Evolutionary conservation across 2,797 vertebrate species (phyloP).

Genomic region (Darevskia nairensis): DNA sequence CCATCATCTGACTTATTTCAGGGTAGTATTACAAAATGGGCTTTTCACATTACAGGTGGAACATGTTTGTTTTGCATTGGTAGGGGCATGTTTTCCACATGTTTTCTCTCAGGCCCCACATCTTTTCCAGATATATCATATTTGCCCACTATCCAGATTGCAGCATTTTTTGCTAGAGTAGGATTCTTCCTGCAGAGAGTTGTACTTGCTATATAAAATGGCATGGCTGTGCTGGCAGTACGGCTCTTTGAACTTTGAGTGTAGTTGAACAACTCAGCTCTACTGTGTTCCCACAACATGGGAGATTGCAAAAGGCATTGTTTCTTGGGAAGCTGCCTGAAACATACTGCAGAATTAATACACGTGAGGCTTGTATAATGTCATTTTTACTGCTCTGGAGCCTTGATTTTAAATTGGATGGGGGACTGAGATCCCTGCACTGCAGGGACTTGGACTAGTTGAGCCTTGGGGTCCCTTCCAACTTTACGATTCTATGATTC

Average conservation of each 20-base stretch:
- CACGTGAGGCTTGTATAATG: neutral
- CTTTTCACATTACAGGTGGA: neutral
- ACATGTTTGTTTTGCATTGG: neutral
- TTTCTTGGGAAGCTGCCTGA: neutral
- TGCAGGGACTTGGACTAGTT: too few species aligned
- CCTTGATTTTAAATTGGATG: too few species aligned
- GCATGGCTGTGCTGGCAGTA: neutral
- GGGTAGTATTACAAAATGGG: neutral
- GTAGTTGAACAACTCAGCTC: neutral
- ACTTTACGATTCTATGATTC: too few species aligned
- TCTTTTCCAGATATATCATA: neutral
- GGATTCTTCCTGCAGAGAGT: neutral
- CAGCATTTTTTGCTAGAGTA: constrained; percentile 10
- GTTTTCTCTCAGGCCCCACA: neutral
- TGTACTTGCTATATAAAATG: neutral
- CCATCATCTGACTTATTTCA: neutral
- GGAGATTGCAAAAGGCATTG: neutral
- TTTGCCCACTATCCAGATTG: neutral
- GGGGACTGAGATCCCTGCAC: too few species aligned
- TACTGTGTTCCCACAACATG: neutral
- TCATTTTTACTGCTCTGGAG: neutral
- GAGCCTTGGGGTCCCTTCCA: too few species aligned
- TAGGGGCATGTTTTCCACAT: neutral
- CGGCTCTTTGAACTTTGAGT: neutral
- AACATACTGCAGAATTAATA: neutral